Percentiles rank a stretch among this genome's conserved stretches.
phyloP scores from a whole-genome alignment of 2,797 vertebrate genomes.

The Chromobotia macracanthus region DNA sequence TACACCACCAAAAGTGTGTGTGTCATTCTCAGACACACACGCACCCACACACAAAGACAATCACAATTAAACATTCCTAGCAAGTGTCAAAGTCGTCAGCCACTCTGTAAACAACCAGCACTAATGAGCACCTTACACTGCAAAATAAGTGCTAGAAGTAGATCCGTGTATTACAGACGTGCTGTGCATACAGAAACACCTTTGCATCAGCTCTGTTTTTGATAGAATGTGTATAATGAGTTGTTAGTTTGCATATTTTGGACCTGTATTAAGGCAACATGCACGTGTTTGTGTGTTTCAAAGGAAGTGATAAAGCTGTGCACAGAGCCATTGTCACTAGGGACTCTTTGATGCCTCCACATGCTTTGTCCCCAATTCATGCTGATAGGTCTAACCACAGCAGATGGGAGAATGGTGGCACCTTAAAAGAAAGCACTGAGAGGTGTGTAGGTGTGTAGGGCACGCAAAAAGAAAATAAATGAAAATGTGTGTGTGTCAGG shows the following conservation, averaged over 20 bases:
- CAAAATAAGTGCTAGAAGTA: conserved; percentile 1
- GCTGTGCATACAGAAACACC: background rate
- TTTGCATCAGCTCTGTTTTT: background rate
- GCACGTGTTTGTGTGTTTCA: conserved; percentile 19
- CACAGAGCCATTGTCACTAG: conserved; percentile 37
- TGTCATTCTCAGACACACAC: conserved; percentile 8
- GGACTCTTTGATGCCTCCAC: conserved; percentile 57
- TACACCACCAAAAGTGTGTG: conserved; percentile 11
- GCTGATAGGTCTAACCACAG: conserved; percentile 71
- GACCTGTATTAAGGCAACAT: conserved; percentile 23
- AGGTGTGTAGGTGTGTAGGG: conserved; percentile 14
- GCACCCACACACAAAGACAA: conserved; percentile 8
- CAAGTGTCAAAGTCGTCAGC: conserved; percentile 17
- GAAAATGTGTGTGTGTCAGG: background rate
- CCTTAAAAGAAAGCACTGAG: conserved; percentile 57
- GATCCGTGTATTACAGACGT: background rate
- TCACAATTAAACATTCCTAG: conserved; percentile 10
- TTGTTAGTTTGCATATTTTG: conserved; percentile 30
- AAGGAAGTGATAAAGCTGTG: conserved; percentile 27
- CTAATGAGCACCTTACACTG: conserved; percentile 16
- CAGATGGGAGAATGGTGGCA: conserved; percentile 71
- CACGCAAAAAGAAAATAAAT: conserved; percentile 16
- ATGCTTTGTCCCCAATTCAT: conserved; percentile 45
- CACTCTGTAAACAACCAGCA: conserved; percentile 11
- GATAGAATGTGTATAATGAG: conserved; percentile 32